A percentile compares a stretch with the other conserved stretches of the same genome.
phyloP scores from a whole-genome alignment of 1,140 invertebrate genomes.

The Cydia amplana region DNA sequence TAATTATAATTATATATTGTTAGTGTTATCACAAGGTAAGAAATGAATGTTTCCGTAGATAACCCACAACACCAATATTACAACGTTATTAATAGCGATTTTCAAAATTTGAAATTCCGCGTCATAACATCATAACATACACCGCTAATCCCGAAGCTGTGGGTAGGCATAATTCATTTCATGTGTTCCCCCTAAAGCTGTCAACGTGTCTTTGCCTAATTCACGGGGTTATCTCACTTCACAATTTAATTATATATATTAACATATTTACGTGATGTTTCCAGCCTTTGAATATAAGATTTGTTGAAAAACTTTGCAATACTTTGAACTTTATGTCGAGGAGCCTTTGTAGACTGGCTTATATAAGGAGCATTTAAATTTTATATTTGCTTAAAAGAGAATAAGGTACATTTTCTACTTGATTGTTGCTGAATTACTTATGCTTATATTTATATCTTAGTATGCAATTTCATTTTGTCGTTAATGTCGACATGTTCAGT shows the following conservation, averaged over 20 bases:
- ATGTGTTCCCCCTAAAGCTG: constrained; percentile 13
- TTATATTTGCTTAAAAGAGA: too few species aligned
- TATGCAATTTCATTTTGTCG: too few species aligned
- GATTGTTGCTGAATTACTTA: too few species aligned
- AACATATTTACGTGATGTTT: constrained; percentile 22
- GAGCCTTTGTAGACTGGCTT: background rate
- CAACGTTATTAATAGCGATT: background rate
- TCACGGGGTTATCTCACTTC: constrained; percentile 16
- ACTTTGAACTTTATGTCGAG: background rate
- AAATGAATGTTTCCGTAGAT: background rate
- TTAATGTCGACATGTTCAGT: too few species aligned
- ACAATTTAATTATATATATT: constrained; percentile 29
- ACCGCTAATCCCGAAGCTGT: background rate
- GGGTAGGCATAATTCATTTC: constrained; percentile 1
- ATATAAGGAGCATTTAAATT: background rate
- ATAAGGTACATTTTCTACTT: too few species aligned
- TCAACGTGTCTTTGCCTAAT: constrained; percentile 27
- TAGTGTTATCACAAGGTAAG: too few species aligned
- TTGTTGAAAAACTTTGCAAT: constrained; percentile 4
- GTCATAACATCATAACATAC: background rate
- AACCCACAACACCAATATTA: background rate
- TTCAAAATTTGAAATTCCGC: background rate
- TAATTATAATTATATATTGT: too few species aligned
- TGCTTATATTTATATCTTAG: too few species aligned
- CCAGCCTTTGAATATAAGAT: background rate